Base-by-base conservation (phyloP, 2,888 invertebrate genomes). In the Mechanitis messenoides region DNA sequence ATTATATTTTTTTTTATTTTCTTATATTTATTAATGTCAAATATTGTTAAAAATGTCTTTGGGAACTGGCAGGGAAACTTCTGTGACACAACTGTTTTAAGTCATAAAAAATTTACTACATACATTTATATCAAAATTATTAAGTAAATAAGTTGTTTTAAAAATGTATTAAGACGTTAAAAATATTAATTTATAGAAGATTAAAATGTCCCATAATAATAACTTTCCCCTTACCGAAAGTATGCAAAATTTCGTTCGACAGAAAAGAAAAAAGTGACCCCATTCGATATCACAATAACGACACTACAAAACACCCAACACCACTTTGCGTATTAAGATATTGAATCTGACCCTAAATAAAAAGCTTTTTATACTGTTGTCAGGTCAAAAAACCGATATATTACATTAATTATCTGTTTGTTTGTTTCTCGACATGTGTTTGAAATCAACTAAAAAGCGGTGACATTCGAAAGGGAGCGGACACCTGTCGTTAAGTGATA, bases 401-500 rank as follows among this genome's bases (percentile, higher is more conserved):
- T 69, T 63, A 63, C 55, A 60, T 33, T 68, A 66, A 69, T 66
- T 60, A 68, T 67, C 58, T 56, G 62, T 62, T 58, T 54, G 61
- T 68, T 62, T 59, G 61, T 68, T 61, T 58, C 63, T 61, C 67
- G 67, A 65, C 71, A 71, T 73, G 64, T 75, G 73, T 69, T 70
- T 56, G 62, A 67, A 68, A 71, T 71, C 69, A 64, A 57, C 64
- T 61, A 50, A 31, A 50, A 28, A 28, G 50, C 31, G 58, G 56
- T 59, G 62, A 62, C 62, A 62, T 62, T 59, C 59, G 56, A 56
- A 56, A 59, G 62, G 55, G 58, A 61, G 58, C 57, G 47, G 50
- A 61, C 59, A 57, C 55, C 58, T 47, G 57, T 64, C 58, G 60
- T 11, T 31, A 50, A 6, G 9, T 31, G 9, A 7, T 31, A 31